Base-by-base conservation (phyloP, 2,113 vertebrate species). In the Leptodactylus fuscus region DNA sequence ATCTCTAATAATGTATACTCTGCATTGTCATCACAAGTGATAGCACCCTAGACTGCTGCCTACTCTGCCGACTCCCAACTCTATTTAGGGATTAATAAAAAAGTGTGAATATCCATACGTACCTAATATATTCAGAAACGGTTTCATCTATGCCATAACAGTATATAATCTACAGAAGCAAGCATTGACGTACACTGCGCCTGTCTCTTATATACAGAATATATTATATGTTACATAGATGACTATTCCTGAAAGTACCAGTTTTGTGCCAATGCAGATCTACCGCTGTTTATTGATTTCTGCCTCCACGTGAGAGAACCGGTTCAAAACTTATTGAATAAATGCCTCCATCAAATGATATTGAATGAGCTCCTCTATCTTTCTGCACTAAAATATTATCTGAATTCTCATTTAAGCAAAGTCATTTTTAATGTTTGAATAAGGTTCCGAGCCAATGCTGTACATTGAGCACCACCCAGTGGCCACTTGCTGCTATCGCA, bases 401-500 rank as follows among this genome's bases (percentile, higher is more conserved):
- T 34, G 36, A 44, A 85, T 85, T 53, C 20, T 49, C 74, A 76
- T 79, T 79, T 78, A 67, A 79, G 48, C 27, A 46, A 75, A 46
- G 24, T 85, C 41, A 41, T 13, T 27, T 78, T n/a, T 38, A 41
- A 85, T 78, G 58, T 80, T 85, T 32, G 27, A 71, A 27, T 71
- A 55, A 41, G 27, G 12, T 44, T 13, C 20, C 0, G 0, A 83
- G 88, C 81, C 88, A 93, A 83, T 11, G 70, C 90, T 93, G 90
- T 91, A 81, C 91, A 91, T 89, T 83, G 88, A 94, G 87, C 92
- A 91, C 93, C 94, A 95, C 94, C 94, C 93, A 93, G 91, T 91
- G 94, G 89, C 29, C 15, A 3, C 0, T 44, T 12, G n/a, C 46
- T 4, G 85, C 88, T 86, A 83, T 90, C 90, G 86, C 91, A 89